Evolutionary conservation across 2,888 invertebrate species (phyloP).

Genomic region (Diploptera punctata): DNA sequence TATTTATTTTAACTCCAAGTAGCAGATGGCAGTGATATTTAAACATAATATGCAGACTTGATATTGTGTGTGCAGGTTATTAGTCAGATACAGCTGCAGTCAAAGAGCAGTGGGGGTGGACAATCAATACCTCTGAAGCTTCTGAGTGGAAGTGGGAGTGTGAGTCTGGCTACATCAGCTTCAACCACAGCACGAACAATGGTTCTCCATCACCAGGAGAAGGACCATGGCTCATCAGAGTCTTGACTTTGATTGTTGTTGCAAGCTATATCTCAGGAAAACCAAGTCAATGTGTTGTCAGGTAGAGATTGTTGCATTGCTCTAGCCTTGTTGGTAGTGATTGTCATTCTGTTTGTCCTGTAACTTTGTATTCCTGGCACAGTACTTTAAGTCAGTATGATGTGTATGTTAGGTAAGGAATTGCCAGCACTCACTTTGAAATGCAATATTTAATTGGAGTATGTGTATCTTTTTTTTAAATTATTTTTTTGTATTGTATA

Average conservation of each 20-base stretch:
- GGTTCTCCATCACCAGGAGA: not conserved
- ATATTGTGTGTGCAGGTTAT: too few species aligned
- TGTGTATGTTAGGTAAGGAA: not conserved
- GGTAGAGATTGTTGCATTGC: not conserved
- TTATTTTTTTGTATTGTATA: not conserved
- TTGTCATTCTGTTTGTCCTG: not conserved
- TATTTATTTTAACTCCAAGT: too few species aligned
- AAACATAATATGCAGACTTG: too few species aligned
- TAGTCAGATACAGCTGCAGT: constrained; percentile 27
- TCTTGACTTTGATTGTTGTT: constrained; percentile 17
- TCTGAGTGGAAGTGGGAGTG: constrained; percentile 3
- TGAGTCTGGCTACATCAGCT: constrained; percentile 11
- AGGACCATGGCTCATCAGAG: constrained; percentile 1
- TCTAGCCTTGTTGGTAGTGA: not conserved
- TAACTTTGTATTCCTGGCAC: not conserved
- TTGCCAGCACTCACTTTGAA: not conserved
- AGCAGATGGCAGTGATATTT: too few species aligned
- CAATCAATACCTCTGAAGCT: constrained; percentile 21
- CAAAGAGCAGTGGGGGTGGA: constrained; percentile 1
- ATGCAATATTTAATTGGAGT: constrained; percentile 15
- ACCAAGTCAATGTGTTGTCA: constrained; percentile 5
- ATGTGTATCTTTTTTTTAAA: not conserved
- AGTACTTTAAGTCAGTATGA: not conserved
- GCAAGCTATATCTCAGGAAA: constrained; percentile 27
- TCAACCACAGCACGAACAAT: not conserved